A percentile compares a stretch with the other conserved stretches of the same genome.
Evolutionary conservation across 2,888 invertebrate genomes (phyloP).

Genomic region (Itoplectis maculator): DNA sequence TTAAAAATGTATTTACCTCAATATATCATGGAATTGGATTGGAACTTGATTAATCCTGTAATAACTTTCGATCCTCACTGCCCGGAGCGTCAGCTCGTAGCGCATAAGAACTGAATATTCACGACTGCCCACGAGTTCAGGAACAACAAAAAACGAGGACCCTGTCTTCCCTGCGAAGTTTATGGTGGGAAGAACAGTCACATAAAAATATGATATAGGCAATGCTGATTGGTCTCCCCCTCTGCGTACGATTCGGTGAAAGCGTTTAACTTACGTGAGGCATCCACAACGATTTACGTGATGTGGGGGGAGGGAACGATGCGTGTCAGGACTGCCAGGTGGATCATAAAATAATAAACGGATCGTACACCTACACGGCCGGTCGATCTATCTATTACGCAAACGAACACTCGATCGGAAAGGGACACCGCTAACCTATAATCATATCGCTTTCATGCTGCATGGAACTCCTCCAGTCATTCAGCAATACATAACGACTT

Average conservation of each 20-base stretch:
- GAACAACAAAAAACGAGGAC: neutral
- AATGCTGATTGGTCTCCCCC: conserved; percentile 1
- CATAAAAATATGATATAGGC: conserved; percentile 9
- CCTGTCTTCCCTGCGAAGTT: neutral
- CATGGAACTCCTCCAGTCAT: neutral
- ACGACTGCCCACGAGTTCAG: neutral
- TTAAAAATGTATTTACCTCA: conserved; percentile 10
- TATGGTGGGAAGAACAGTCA: neutral
- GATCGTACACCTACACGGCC: neutral
- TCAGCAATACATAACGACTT: conserved; percentile 4
- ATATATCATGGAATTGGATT: neutral
- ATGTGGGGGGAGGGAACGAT: conserved; percentile 14
- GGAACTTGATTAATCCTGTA: neutral
- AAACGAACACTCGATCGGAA: conserved; percentile 13
- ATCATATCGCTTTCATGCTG: conserved; percentile 51
- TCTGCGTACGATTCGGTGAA: neutral
- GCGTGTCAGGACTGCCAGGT: neutral
- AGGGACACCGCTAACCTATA: conserved; percentile 41
- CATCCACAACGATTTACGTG: conserved; percentile 28
- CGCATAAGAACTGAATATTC: neutral
- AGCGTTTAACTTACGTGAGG: neutral
- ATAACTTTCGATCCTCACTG: neutral
- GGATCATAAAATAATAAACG: conserved; percentile 58
- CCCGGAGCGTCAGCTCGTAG: neutral
- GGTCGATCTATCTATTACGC: neutral